phyloP scores from a whole-genome alignment of 2,113 vertebrate genomes.

The Ursus arctos region DNA sequence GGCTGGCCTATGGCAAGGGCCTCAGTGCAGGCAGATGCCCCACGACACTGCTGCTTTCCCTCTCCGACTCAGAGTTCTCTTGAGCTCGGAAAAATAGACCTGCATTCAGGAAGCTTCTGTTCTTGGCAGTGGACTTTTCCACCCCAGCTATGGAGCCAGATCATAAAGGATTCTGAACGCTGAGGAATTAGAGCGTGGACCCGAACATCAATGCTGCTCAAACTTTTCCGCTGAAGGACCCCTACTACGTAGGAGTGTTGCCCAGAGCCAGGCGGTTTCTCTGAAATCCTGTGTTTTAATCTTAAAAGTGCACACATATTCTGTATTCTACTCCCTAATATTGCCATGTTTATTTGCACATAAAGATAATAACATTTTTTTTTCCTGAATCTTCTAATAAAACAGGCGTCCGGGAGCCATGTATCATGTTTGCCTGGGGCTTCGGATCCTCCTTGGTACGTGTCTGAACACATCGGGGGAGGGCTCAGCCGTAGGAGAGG shows the following conservation, averaged over 20 bases:
- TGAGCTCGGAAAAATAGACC: neutral
- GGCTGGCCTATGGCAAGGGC: neutral
- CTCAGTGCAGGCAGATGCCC: too few relatives aligned
- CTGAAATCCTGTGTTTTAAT: neutral
- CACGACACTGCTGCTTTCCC: neutral
- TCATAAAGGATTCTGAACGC: neutral
- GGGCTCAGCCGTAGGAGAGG: neutral
- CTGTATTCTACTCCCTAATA: neutral
- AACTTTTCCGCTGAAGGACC: neutral
- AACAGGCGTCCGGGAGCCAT: constrained; percentile 48
- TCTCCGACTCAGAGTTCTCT: neutral
- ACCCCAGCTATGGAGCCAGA: neutral
- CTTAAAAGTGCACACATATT: neutral
- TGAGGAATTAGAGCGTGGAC: neutral
- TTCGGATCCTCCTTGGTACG: neutral
- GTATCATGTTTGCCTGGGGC: constrained; percentile 48
- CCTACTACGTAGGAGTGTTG: too few relatives aligned
- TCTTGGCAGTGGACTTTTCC: neutral
- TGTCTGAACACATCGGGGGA: neutral
- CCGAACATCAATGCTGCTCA: neutral
- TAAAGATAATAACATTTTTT: constrained; percentile 56
- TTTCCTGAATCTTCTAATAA: constrained; percentile 57
- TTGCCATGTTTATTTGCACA: constrained; percentile 65
- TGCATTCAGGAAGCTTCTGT: neutral
- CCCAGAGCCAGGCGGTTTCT: neutral